phyloP scores from a whole-genome alignment of 2,113 vertebrate genomes.

The Halcyon senegalensis region DNA sequence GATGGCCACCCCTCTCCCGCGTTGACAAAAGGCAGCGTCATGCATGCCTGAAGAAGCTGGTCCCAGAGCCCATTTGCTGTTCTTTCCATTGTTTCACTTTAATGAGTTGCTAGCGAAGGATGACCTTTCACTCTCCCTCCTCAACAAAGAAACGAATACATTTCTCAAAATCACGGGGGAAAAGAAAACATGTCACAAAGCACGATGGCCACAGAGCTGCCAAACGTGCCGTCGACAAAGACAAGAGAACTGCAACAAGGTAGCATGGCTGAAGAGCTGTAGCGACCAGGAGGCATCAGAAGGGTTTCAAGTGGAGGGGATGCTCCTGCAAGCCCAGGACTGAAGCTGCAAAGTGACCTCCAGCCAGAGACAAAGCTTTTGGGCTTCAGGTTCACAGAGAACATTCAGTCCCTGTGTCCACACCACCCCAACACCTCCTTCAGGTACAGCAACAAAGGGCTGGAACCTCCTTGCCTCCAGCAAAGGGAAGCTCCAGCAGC shows the following conservation, averaged over 20 bases:
- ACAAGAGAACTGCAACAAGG: background rate
- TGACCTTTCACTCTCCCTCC: constrained; percentile 53
- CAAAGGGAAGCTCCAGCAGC: background rate
- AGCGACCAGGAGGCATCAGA: background rate
- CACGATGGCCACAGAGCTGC: background rate
- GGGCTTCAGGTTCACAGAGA: background rate
- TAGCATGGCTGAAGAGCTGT: accelerated
- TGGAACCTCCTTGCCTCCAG: background rate
- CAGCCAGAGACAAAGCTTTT: background rate
- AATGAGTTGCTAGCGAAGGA: constrained; percentile 37
- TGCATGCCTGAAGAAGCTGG: background rate
- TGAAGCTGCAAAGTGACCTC: background rate
- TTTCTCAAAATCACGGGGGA: background rate
- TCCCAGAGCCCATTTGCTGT: constrained; percentile 6
- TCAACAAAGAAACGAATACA: constrained; percentile 26
- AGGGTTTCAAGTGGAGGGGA: background rate
- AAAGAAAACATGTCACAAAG: constrained; percentile 34
- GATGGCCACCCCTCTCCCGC: background rate
- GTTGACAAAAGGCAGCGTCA: constrained; percentile 2
- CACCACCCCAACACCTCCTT: background rate
- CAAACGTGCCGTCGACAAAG: background rate
- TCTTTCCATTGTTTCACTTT: constrained; percentile 62
- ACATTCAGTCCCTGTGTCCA: background rate
- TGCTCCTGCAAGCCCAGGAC: accelerated
- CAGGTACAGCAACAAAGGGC: background rate